These are phyloP conservation scores for Corydoras maculifer DNA, from an alignment of 2,113 vertebrate genomes.

Conservation along the genomic window DNA sequence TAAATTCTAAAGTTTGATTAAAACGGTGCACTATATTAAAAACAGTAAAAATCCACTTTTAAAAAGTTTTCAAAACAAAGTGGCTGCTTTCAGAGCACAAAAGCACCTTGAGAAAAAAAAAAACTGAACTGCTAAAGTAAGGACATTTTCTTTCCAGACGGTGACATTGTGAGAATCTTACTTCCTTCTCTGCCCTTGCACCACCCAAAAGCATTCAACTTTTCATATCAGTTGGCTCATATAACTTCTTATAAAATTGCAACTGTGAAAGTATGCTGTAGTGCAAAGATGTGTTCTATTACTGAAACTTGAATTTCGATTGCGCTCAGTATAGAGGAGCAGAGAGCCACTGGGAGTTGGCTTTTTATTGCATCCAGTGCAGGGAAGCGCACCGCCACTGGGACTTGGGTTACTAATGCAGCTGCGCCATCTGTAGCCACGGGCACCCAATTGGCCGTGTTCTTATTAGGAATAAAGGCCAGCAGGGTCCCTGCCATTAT, in stretches of 20 bases:
- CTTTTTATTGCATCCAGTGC: conserved; percentile 8
- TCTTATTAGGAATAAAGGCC: conserved; percentile 10
- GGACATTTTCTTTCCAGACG: too few relatives aligned
- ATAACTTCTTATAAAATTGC: conserved; percentile 7
- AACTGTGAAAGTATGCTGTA: conserved; percentile 12
- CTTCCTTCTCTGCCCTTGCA: background rate
- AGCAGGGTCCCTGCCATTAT: conserved; percentile 20
- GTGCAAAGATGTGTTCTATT: conserved; percentile 13
- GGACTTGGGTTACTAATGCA: conserved; percentile 9
- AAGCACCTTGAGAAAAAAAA: too few relatives aligned
- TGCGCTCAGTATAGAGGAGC: conserved; percentile 10
- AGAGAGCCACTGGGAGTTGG: conserved; percentile 17
- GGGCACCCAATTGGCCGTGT: conserved; percentile 10
- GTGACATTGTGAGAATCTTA: too few relatives aligned
- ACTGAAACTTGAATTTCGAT: conserved; percentile 6
- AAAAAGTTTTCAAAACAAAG: too few relatives aligned
- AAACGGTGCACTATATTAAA: too few relatives aligned
- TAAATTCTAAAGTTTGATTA: too few relatives aligned
- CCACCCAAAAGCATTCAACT: background rate
- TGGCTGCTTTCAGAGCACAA: too few relatives aligned
- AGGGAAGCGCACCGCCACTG: conserved; percentile 6
- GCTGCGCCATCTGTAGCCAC: conserved; percentile 30
- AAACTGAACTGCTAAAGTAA: too few relatives aligned
- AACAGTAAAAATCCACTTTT: too few relatives aligned
- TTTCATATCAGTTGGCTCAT: conserved; percentile 3